These are phyloP conservation scores for Rhaphigaster nebulosa DNA, from an alignment of 2,888 invertebrate genomes.

Conservation along the genomic window DNA sequence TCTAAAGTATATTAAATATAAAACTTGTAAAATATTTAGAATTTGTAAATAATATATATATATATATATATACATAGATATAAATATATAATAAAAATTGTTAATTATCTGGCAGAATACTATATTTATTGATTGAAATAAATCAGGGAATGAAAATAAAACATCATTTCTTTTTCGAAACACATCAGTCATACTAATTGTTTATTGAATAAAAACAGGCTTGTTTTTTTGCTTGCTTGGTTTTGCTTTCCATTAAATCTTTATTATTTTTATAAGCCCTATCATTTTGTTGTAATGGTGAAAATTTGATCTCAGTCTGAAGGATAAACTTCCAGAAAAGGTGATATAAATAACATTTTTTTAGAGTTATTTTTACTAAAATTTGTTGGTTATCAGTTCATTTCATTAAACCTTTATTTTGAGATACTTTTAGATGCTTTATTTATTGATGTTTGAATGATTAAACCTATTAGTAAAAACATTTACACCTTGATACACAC, in stretches of 20 bases:
- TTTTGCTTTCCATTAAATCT: not conserved
- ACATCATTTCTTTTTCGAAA: not conserved
- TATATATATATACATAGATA: not conserved
- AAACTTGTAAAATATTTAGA: conserved; percentile 2
- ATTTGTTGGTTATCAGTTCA: not conserved
- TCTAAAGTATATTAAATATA: not conserved
- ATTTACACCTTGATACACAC: not conserved
- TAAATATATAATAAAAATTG: conserved; percentile 31
- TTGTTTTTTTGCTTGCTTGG: not conserved
- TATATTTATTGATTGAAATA: conserved; percentile 14
- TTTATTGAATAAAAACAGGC: not conserved
- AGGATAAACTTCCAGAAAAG: not conserved
- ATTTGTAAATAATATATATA: conserved; percentile 7
- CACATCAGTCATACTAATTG: not conserved
- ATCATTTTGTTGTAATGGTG: not conserved
- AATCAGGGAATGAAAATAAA: conserved; percentile 14
- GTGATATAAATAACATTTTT: not conserved
- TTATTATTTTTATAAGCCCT: not conserved
- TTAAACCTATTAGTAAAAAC: not conserved
- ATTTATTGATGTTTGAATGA: not conserved
- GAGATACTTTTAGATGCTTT: not conserved
- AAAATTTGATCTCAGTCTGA: not conserved
- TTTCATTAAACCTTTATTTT: not conserved
- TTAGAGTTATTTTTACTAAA: not conserved
- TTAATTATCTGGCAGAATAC: conserved; percentile 7